These are phyloP conservation scores for Alethe diademata DNA, from an alignment of 2,113 vertebrate species.

Conservation along the genomic window DNA sequence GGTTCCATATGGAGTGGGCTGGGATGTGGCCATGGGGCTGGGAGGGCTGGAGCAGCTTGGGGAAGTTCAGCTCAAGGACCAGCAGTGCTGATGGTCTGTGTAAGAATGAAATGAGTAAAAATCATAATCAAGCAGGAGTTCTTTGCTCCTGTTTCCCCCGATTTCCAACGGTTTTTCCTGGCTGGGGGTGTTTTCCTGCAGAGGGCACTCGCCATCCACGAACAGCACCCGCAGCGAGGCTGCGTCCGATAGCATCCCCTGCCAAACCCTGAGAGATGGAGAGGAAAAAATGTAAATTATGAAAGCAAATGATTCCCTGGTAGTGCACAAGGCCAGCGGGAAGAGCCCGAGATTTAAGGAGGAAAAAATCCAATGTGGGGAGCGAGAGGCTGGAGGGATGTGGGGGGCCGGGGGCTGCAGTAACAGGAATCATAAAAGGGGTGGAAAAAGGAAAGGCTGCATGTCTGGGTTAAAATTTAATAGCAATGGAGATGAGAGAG, in stretches of 20 bases:
- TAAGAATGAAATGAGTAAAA: neutral
- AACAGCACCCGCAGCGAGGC: neutral
- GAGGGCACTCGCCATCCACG: slow-evolving; percentile 77
- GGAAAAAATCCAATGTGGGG: neutral
- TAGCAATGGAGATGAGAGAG: slow-evolving; percentile 17
- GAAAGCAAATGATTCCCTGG: slow-evolving; percentile 70
- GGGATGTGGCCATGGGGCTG: neutral
- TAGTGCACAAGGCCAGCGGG: slow-evolving; percentile 41
- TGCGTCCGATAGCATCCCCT: neutral
- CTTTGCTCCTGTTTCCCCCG: neutral
- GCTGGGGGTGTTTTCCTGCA: slow-evolving; percentile 58
- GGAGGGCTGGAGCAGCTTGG: neutral
- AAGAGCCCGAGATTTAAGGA: slow-evolving; percentile 50
- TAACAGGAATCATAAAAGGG: neutral
- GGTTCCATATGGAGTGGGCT: neutral
- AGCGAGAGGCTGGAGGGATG: neutral
- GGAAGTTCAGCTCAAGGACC: neutral
- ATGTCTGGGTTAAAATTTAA: slow-evolving; percentile 55
- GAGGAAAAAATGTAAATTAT: slow-evolving; percentile 71
- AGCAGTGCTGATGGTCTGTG: neutral
- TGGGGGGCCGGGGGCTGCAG: neutral
- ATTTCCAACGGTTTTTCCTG: neutral
- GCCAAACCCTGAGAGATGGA: slow-evolving; percentile 19
- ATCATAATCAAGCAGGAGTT: neutral
- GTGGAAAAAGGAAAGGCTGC: neutral